Percentiles rank a stretch among this genome's conserved stretches.
Conservation (phyloP, 1,140 invertebrate genomes). For the Chironomus tepperi region DNA sequence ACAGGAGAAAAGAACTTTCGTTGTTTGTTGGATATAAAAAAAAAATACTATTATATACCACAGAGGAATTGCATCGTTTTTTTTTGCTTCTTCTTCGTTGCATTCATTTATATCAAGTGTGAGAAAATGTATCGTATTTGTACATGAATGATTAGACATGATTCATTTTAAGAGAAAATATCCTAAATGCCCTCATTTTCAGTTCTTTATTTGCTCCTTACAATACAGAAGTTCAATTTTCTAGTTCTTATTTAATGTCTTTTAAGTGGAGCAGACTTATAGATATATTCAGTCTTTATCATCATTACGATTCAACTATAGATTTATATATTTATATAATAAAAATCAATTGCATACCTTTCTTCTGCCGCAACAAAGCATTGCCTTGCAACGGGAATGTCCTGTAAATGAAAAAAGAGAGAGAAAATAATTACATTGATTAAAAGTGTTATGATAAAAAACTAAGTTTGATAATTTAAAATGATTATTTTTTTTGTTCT, state of each 20-base stretch:
- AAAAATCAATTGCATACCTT: slow-evolving; percentile 56
- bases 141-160: slow-evolving; percentile 5
- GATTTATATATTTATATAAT: not conserved
- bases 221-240: not conserved
- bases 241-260: not conserved
- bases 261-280: not conserved
- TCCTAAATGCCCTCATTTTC: not conserved
- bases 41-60: slow-evolving; percentile 3
- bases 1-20: not conserved
- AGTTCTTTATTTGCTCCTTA: not conserved
- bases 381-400: slow-evolving; percentile 66
- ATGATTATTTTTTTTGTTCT: too few species aligned
- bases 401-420: slow-evolving; percentile 37
- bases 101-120: not conserved
- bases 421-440: not conserved
- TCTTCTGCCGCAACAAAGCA: slow-evolving; percentile 79
- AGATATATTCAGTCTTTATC: not conserved
- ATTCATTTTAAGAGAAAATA: slow-evolving; percentile 17
- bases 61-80: not conserved
- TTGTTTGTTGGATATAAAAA: not conserved
- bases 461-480: too few species aligned
- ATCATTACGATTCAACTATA: not conserved
- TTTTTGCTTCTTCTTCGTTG: not conserved
- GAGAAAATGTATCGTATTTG: not conserved
- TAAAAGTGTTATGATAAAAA: not conserved